Evolutionary conservation across 1,140 invertebrate genomes (phyloP).

Genomic region (Drosophila mojavensis): DNA sequence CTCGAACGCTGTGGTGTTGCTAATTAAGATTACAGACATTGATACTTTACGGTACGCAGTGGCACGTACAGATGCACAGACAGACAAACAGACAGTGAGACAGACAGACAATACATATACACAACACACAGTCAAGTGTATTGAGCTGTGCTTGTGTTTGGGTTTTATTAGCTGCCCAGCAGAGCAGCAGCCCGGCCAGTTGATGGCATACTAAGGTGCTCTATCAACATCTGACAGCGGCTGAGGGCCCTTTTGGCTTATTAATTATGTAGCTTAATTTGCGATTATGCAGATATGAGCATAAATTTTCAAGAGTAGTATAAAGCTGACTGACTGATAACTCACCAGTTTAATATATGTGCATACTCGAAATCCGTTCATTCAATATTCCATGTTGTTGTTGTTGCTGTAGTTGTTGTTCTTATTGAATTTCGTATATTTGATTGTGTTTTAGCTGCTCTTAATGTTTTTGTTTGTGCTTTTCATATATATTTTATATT

Average conservation of each 20-base stretch:
- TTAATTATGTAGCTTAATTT: conserved; percentile 81
- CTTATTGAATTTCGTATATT: conserved; percentile 22
- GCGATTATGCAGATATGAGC: conserved; percentile 80
- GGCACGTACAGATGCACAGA: conserved; percentile 58
- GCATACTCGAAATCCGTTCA: conserved; percentile 68
- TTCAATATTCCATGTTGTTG: conserved; percentile 73
- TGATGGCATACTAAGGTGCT: conserved; percentile 57
- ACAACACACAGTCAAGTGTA: conserved; percentile 28
- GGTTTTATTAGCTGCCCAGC: conserved; percentile 14
- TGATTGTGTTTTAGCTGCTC: conserved; percentile 36
- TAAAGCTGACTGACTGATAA: conserved; percentile 57
- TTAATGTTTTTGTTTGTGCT: conserved; percentile 48
- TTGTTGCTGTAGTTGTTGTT: conserved; percentile 46
- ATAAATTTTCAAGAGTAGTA: conserved; percentile 67
- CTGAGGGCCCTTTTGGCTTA: conserved; percentile 54
- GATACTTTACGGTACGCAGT: conserved; percentile 76
- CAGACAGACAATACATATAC: too few species aligned
- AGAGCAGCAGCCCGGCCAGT: neutral
- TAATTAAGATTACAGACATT: conserved; percentile 82
- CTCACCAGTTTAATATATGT: conserved; percentile 76
- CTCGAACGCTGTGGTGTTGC: conserved; percentile 66
- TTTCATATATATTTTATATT: conserved; percentile 22
- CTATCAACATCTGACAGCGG: conserved; percentile 70
- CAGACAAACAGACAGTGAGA: neutral
- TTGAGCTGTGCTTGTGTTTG: conserved; percentile 16